Conservation (phyloP, 2,113 vertebrate genomes). For the Capreolus pygargus region DNA sequence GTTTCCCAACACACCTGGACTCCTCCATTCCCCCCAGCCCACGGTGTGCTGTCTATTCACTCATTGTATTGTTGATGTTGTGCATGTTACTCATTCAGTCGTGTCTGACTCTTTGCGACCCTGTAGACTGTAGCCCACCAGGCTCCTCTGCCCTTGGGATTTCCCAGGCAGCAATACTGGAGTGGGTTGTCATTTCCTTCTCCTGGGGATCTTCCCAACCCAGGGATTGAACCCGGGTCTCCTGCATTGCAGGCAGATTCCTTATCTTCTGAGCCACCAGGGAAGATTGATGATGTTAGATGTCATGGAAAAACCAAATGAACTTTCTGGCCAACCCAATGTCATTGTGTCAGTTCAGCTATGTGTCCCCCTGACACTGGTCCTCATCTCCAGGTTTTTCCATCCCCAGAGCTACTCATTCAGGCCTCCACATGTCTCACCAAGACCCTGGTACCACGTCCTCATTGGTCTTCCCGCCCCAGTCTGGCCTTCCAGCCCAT, state of each 20-base stretch:
- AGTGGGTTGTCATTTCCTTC: background rate
- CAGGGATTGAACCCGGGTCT: rapidly evolving
- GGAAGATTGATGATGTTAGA: background rate
- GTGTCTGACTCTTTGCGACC: background rate
- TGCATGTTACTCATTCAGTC: background rate
- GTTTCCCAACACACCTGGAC: background rate
- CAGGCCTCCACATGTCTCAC: background rate
- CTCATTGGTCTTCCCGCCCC: background rate
- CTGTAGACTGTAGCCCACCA: background rate
- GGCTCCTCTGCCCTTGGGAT: background rate
- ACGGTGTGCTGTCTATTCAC: rapidly evolving
- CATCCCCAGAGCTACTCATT: background rate
- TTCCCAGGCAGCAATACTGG: background rate
- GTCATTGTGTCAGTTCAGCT: background rate
- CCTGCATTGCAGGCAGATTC: background rate
- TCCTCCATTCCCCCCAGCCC: background rate
- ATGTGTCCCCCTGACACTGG: background rate
- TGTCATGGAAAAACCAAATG: background rate
- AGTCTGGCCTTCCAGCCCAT: background rate
- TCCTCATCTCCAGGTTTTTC: background rate
- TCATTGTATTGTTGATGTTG: background rate
- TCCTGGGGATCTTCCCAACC: background rate
- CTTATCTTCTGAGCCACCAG: background rate
- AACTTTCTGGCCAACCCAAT: background rate
- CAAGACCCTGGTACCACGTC: background rate